Percentiles rank a stretch among this genome's conserved stretches.
phyloP scores from a whole-genome alignment of 1,140 invertebrate genomes.

The Solen grandis region DNA sequence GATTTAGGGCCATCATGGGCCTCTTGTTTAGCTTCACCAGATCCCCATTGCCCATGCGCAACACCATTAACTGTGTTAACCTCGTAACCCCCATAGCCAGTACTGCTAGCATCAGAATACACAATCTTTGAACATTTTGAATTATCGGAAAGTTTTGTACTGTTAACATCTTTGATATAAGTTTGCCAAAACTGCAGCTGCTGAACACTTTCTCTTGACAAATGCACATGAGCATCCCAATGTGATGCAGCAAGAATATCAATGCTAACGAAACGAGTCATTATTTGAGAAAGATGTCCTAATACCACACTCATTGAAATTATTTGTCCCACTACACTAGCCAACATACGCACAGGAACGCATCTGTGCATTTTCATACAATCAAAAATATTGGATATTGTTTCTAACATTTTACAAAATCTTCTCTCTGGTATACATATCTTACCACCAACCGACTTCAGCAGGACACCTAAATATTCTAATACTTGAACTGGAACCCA shows the following conservation, averaged over 20 bases:
- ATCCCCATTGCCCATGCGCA: not conserved
- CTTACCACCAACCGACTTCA: not conserved
- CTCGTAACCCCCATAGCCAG: constrained; percentile 11
- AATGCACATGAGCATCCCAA: constrained; percentile 17
- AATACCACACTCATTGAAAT: constrained; percentile 18
- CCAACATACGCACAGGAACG: constrained; percentile 7
- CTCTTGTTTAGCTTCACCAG: too few species aligned
- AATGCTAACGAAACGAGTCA: not conserved
- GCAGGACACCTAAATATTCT: not conserved
- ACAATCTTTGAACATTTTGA: not conserved
- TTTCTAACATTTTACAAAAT: not conserved
- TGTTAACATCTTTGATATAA: not conserved
- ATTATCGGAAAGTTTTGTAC: not conserved
- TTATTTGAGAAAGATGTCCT: not conserved
- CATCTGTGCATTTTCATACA: not conserved
- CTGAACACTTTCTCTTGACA: not conserved
- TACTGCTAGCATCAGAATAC: constrained; percentile 19
- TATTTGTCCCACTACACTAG: constrained; percentile 11
- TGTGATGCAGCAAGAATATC: constrained; percentile 1
- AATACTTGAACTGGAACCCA: constrained; percentile 23
- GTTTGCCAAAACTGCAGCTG: constrained; percentile 10
- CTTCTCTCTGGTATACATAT: not conserved
- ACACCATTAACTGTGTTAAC: constrained; percentile 17
- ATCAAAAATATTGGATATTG: not conserved
- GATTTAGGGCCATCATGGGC: too few species aligned